Conservation (phyloP, 2,888 invertebrate species). For the Oscheius myriophilus region DNA sequence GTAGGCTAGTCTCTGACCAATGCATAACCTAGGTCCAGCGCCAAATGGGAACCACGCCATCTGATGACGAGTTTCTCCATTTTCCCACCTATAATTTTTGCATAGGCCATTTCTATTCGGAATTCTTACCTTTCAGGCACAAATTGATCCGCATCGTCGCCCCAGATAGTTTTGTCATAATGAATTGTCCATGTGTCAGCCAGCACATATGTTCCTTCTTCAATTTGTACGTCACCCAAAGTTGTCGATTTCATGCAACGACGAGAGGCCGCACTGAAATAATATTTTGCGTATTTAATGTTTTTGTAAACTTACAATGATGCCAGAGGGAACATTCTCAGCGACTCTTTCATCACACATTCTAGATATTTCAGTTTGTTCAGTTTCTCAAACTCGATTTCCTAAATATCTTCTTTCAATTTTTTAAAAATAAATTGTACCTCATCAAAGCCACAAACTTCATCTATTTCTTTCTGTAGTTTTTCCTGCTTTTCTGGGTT, state of each 20-base stretch:
- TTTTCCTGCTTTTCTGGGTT: conserved; percentile 37
- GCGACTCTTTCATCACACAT: conserved; percentile 44
- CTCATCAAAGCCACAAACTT: conserved; percentile 40
- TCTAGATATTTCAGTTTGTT: conserved; percentile 46
- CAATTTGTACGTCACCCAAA: conserved; percentile 49
- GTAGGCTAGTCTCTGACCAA: conserved; percentile 62
- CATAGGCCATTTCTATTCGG: background rate
- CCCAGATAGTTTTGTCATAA: conserved; percentile 61
- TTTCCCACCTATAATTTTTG: conserved; percentile 40
- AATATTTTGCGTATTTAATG: conserved; percentile 10
- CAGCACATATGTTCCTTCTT: conserved; percentile 54
- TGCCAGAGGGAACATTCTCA: conserved; percentile 43
- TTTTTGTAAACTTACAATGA: conserved; percentile 28
- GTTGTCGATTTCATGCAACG: conserved; percentile 50
- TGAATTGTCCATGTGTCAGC: conserved; percentile 63
- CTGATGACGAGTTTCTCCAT: conserved; percentile 26
- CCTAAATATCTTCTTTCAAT: conserved; percentile 13
- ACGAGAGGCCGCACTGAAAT: conserved; percentile 48
- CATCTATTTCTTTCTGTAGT: conserved; percentile 54
- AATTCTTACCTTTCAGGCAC: conserved; percentile 57
- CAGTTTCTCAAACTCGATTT: conserved; percentile 32
- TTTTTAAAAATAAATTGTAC: no score
- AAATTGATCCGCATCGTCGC: conserved; percentile 61
- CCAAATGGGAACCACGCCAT: conserved; percentile 59
- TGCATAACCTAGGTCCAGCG: conserved; percentile 62